phyloP scores from a whole-genome alignment of 2,113 vertebrate species.

The Raja brachyura region DNA sequence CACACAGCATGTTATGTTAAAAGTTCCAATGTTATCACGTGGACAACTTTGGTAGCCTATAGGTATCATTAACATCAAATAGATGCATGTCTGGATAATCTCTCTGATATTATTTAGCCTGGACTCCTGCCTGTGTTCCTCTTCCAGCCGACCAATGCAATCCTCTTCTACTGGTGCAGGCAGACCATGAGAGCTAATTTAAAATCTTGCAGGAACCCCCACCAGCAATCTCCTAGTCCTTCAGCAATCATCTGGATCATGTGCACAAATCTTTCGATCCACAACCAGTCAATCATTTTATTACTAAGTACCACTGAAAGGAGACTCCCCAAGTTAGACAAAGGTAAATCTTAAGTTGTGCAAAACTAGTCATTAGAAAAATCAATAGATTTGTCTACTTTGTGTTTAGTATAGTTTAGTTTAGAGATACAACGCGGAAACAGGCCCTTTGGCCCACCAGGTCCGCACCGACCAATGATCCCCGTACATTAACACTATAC shows the following conservation, averaged over 20 bases:
- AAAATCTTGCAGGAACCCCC: no score
- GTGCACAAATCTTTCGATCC: not conserved
- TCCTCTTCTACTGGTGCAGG: not conserved
- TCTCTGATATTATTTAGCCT: not conserved
- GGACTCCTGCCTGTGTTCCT: not conserved
- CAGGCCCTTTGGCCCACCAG: no score
- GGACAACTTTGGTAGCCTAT: not conserved
- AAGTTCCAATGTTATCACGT: not conserved
- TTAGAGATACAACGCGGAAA: no score
- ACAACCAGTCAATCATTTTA: not conserved
- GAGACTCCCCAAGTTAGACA: not conserved
- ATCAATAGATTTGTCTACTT: not conserved
- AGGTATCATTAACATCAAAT: not conserved
- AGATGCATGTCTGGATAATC: not conserved
- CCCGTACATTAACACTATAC: no score
- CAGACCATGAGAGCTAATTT: not conserved
- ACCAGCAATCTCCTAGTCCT: no score
- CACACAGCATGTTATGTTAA: not conserved
- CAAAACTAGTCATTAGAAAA: not conserved
- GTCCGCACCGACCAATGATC: no score
- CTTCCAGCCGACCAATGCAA: not conserved
- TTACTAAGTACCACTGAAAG: not conserved
- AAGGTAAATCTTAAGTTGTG: not conserved
- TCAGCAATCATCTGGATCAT: not conserved
- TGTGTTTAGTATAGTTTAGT: no score